A percentile compares a stretch with the other conserved stretches of the same genome.
These are phyloP conservation scores for Macrosoma leucophasiata DNA, from an alignment of 2,888 invertebrate genomes.

Conservation along the genomic window DNA sequence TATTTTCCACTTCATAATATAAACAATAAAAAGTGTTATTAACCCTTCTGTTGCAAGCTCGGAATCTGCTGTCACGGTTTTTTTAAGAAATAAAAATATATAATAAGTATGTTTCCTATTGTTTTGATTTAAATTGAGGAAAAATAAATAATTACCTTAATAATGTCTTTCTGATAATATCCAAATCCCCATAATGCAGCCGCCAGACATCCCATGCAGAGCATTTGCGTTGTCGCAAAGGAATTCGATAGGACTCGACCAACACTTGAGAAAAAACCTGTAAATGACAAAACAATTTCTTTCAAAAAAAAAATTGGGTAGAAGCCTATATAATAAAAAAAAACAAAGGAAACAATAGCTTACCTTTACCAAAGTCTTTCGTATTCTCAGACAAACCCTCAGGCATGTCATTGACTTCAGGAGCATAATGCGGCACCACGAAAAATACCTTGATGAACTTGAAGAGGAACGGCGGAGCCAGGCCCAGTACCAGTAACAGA, in stretches of 20 bases:
- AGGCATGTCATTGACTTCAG: background rate
- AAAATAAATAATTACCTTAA: conserved; percentile 23
- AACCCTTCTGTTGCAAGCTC: too few relatives aligned
- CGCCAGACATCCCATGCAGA: conserved; percentile 23
- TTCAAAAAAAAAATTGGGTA: too few relatives aligned
- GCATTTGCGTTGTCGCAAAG: conserved; percentile 22
- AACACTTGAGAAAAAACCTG: conserved; percentile 24
- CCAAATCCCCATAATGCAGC: conserved; percentile 27
- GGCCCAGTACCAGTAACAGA: background rate
- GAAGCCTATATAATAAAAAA: too few relatives aligned
- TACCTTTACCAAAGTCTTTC: too few relatives aligned
- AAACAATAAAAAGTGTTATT: too few relatives aligned
- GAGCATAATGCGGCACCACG: background rate
- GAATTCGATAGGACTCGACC: conserved; percentile 24
- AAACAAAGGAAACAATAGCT: too few relatives aligned
- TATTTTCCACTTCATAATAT: too few relatives aligned
- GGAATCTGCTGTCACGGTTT: too few relatives aligned
- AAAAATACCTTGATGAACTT: conserved; percentile 1
- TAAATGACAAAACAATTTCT: conserved; percentile 1
- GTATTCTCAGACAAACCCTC: background rate
- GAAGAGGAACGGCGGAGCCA: background rate
- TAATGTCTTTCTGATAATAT: conserved; percentile 21
- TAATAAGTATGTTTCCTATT: too few relatives aligned
- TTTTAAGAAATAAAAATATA: too few relatives aligned
- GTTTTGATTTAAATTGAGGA: too few relatives aligned